A percentile compares a stretch with the other conserved stretches of the same genome.
phyloP scores from a whole-genome alignment of 2,888 invertebrate species.

The Diachrysia chrysitis region DNA sequence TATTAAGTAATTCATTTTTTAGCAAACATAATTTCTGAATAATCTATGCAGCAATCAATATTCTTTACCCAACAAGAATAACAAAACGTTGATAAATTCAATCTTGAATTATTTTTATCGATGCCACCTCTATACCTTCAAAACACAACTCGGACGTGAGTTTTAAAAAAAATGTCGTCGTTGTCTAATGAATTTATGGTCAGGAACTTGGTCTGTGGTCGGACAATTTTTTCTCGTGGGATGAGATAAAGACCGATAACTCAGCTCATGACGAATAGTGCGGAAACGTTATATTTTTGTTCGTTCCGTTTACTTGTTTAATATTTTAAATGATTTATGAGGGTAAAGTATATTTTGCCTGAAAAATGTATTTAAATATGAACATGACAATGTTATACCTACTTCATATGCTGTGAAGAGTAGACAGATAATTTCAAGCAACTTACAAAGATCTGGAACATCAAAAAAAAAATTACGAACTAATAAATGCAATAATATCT shows the following conservation, averaged over 20 bases:
- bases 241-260: constrained; percentile 83
- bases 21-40: no score
- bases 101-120: neutral
- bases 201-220: constrained; percentile 83
- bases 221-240: constrained; percentile 80
- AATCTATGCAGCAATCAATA: no score
- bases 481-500: no score
- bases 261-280: constrained; percentile 74
- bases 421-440: no score
- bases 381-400: no score
- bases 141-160: constrained; percentile 74
- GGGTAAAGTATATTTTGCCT: neutral
- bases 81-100: no score
- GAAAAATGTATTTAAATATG: neutral
- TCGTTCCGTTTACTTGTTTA: constrained; percentile 3
- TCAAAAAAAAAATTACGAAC: no score
- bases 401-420: no score
- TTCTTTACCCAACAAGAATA: no score
- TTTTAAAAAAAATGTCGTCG: constrained; percentile 82
- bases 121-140: constrained; percentile 67
- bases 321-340: constrained; percentile 1
- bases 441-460: no score
- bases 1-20: no score
- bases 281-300: constrained; percentile 55
- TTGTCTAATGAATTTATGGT: constrained; percentile 89